Base-by-base conservation (phyloP, 2,797 vertebrate species). In the Furcifer pardalis region DNA sequence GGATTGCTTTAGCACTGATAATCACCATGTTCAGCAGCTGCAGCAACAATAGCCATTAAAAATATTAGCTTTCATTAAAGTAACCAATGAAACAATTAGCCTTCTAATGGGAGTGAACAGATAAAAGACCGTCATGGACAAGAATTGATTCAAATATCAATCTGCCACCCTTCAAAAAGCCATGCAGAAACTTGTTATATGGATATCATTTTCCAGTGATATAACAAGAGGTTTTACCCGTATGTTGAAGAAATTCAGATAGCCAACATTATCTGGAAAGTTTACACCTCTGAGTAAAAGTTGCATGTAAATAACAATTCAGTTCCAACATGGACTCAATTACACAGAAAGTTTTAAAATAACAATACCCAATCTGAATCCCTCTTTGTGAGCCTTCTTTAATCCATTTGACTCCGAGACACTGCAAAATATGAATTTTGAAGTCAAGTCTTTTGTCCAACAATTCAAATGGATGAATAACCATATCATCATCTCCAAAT, bases 351-450 rank as follows among this genome's bases (percentile, higher is more conserved):
- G 21, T 1, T 19, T 42, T 42, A 7, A 59, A 72, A 1, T 21
- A 40, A 59, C 37, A 27, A 21, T 89, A 97, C 97, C 97, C 96
- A 17, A 98, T 96, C 87, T 98, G 98, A 76, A 98, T 91, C 1
- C 98, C 98, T 88, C 97, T 92, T 49, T 93, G 94, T 0, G 90
- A 92, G 32, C 92, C 92, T 82, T 97, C 97, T 90, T 95, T 97
- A 37, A 98, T 93, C 98, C 97, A 98, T 83, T 95, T 95, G 78
- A 97, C 90, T 1, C 97, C 97, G 81, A 96, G 96, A 88, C 97
- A 98, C 86, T 93, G 95, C 69, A 96, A 95, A 85, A 98, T 87
- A 82, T 95, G 93, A 90, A 98, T 95, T 92, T 97, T 96, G 94
- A 98, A 98, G 91, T 98, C 97, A 73, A 97, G 92, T 27, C 97